Evolutionary conservation across 2,797 vertebrate genomes (phyloP).

Genomic region (Brachyalestes nurse): DNA sequence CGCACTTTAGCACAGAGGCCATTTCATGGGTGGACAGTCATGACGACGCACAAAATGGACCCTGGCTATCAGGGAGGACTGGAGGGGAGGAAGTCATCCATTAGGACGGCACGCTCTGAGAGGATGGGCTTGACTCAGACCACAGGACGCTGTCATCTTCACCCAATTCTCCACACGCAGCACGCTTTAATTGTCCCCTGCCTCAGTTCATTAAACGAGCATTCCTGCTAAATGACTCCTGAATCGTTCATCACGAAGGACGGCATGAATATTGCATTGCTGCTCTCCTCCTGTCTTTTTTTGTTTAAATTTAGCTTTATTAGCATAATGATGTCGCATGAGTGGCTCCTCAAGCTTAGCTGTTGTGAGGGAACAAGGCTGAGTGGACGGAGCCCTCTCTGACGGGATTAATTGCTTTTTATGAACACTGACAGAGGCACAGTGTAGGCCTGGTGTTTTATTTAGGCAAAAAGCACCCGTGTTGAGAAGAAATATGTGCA

Average conservation of each 20-base stretch:
- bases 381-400: conserved; percentile 38
- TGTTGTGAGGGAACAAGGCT: conserved; percentile 5
- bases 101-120: conserved; percentile 29
- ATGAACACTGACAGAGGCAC: conserved; percentile 32
- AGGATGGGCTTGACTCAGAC: conserved; percentile 43
- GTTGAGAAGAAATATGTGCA: too few species aligned
- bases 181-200: conserved; percentile 58
- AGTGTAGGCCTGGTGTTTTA: background rate
- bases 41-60: conserved; percentile 52
- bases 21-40: conserved; percentile 44
- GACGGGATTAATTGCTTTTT: conserved; percentile 44
- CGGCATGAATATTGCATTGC: conserved; percentile 55
- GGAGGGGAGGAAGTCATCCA: conserved; percentile 36
- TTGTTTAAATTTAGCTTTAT: conserved; percentile 36
- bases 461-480: too few species aligned
- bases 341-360: conserved; percentile 25
- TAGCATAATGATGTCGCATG: conserved; percentile 52
- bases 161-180: conserved; percentile 20
- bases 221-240: conserved; percentile 60
- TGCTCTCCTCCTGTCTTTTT: conserved; percentile 31
- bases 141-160: conserved; percentile 36
- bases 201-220: conserved; percentile 61
- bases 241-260: conserved; percentile 60
- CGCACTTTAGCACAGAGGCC: conserved; percentile 23
- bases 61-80: conserved; percentile 38